These are phyloP conservation scores for Coelopa frigida DNA, from an alignment of 1,140 invertebrate genomes.

Conservation along the genomic window DNA sequence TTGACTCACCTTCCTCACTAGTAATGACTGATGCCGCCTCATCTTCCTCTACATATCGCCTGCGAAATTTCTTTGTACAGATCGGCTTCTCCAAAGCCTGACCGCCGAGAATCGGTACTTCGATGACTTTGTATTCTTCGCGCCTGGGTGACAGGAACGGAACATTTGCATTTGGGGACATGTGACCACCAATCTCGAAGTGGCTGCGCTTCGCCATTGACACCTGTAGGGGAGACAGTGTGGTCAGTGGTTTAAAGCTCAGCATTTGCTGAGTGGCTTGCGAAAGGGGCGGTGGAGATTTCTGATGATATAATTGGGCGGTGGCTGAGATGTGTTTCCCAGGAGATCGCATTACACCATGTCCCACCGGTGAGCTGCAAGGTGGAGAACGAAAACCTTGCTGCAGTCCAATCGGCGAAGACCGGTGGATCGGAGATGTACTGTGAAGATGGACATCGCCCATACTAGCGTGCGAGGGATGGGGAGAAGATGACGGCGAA, in stretches of 20 bases:
- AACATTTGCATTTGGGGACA: constrained; percentile 32
- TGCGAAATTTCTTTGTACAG: constrained; percentile 37
- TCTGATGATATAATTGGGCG: constrained; percentile 23
- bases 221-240: constrained; percentile 35
- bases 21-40: constrained; percentile 43
- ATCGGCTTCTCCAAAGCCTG: constrained; percentile 32
- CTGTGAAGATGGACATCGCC: constrained; percentile 17
- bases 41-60: constrained; percentile 43
- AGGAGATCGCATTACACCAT: constrained; percentile 35
- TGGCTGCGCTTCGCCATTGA: constrained; percentile 31
- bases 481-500: constrained; percentile 38
- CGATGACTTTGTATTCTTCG: constrained; percentile 35
- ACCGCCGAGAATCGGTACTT: constrained; percentile 35
- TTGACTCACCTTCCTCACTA: constrained; percentile 37
- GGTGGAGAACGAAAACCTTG: constrained; percentile 45
- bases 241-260: constrained; percentile 36
- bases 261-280: constrained; percentile 41
- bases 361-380: constrained; percentile 23
- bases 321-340: constrained; percentile 23
- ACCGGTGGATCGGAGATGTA: constrained; percentile 17
- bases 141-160: constrained; percentile 36
- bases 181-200: constrained; percentile 36
- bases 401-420: constrained; percentile 15
- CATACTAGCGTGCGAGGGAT: constrained; percentile 20
- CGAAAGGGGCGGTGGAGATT: constrained; percentile 34